Evolutionary conservation across 2,888 invertebrate genomes (phyloP), one percentile per base, ranked within the genome.

Genomic region (Ptilodon capucinus): DNA sequence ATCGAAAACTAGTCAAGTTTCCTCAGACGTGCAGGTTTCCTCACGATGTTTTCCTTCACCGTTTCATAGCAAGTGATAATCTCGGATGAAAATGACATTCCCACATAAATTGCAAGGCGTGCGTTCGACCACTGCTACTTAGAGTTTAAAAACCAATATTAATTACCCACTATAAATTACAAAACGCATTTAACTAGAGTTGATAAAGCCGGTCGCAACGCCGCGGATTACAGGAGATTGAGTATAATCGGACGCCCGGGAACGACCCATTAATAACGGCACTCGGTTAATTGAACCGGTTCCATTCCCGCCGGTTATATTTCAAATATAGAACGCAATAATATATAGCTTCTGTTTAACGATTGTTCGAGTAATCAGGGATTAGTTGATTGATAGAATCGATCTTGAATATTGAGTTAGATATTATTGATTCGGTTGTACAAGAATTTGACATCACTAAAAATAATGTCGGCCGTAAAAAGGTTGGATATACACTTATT

Each of bases 191-290:
- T 58, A 68, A 68, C 52, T 34, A 42, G 19, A 49, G 41, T 44
- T 54, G 51, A 66, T 71, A 54, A 25, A 58, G 66, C 61, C 69
- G 66, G 65, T 53, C 71, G 57, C 65, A 60, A 65, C 64, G 71
- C 70, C 83, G 79, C 85, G 86, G 88, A 87, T 86, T 82, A 86
- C 84, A 75, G 86, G 86, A 84, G 86, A 86, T 88, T 86, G 86
- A 79, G 83, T 84, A 84, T 86, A 86, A 87, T 87, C 85, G 87
- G 81, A 77, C 78, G 74, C 76, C 77, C 74, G 81, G 80, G 79
- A 79, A 73, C 80, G 76, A 66, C 71, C 86, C 88, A 88, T 90
- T 86, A 84, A 88, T 90, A 87, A 86, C 85, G 75, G 75, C 65
- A 73, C 78, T 76, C 76, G 75, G 86, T 88, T 88, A 88, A 89